A percentile compares a stretch with the other conserved stretches of the same genome.
Evolutionary conservation across 1,140 invertebrate genomes (phyloP).

Genomic region (Pseudomyrmex flavicornis): DNA sequence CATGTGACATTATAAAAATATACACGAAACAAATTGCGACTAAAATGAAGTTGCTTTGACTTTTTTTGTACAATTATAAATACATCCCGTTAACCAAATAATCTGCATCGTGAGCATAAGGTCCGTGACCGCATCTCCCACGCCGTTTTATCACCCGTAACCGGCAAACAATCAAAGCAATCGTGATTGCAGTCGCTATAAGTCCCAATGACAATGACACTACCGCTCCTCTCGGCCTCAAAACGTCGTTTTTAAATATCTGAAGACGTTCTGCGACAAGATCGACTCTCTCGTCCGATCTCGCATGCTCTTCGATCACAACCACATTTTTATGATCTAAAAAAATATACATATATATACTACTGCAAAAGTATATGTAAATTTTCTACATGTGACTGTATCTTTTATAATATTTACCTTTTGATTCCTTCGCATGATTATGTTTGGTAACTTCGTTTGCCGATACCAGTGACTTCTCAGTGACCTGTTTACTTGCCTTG

Average conservation of each 20-base stretch:
- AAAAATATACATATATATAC: neutral
- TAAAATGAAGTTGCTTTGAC: neutral
- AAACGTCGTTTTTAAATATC: conserved; percentile 86
- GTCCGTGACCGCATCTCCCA: conserved; percentile 91
- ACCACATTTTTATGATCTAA: conserved; percentile 70
- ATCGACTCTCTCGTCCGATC: conserved; percentile 54
- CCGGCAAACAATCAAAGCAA: conserved; percentile 93
- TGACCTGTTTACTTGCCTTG: conserved; percentile 30
- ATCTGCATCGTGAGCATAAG: conserved; percentile 97
- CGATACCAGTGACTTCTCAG: conserved; percentile 50
- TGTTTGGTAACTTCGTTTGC: conserved; percentile 50
- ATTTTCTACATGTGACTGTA: too few relatives aligned
- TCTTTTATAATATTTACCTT: conserved; percentile 57
- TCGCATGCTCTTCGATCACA: conserved; percentile 72
- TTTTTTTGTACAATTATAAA: conserved; percentile 87
- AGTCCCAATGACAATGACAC: conserved; percentile 90
- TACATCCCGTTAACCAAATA: conserved; percentile 99
- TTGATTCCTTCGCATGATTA: conserved; percentile 61
- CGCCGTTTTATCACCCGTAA: conserved; percentile 90
- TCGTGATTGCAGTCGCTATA: conserved; percentile 88
- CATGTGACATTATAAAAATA: conserved; percentile 45
- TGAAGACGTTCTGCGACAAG: conserved; percentile 65
- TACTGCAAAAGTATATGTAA: neutral
- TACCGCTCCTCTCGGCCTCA: conserved; percentile 92
- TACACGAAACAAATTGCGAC: conserved; percentile 50